Percentiles rank a stretch among this genome's conserved stretches.
Conservation (phyloP, 2,797 vertebrate genomes). For the Enteromius mattozi region DNA sequence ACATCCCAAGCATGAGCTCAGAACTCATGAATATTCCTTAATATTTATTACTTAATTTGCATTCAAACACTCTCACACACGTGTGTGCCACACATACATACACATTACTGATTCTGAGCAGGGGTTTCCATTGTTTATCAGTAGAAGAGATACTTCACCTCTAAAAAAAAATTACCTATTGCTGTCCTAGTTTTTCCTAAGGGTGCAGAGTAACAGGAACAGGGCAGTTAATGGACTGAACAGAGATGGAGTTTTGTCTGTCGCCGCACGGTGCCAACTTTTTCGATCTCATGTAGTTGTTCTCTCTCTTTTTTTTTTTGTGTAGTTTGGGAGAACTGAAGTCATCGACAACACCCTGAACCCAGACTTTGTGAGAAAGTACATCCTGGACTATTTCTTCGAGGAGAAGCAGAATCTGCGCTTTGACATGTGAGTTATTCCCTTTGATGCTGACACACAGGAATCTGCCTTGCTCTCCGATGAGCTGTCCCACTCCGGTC, state of each 20-base stretch:
- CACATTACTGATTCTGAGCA: conserved; percentile 6
- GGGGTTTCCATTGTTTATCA: conserved; percentile 10
- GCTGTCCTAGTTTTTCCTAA: conserved; percentile 2
- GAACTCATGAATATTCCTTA: conserved; percentile 19
- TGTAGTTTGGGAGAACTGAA: conserved; percentile 93
- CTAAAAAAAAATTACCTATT: conserved; percentile 2
- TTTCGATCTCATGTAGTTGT: neutral
- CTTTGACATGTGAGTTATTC: conserved; percentile 91
- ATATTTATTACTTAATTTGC: conserved; percentile 44
- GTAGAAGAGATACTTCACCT: neutral
- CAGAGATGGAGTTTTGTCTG: conserved; percentile 10
- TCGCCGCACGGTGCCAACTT: neutral
- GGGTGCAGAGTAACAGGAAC: neutral
- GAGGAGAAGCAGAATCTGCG: conserved; percentile 97
- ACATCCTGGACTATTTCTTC: conserved; percentile 94
- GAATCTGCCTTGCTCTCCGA: conserved; percentile 27
- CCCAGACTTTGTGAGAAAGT: conserved; percentile 95
- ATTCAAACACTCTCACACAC: conserved; percentile 11
- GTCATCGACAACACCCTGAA: conserved; percentile 96
- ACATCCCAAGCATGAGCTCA: conserved; percentile 3
- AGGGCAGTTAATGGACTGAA: neutral
- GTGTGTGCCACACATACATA: neutral
- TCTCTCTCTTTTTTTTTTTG: conserved; percentile 17
- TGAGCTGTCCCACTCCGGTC: conserved; percentile 40
- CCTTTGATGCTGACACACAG: conserved; percentile 62